A percentile compares a stretch with the other conserved stretches of the same genome.
phyloP scores from a whole-genome alignment of 2,888 invertebrate genomes.

The Tetranychus truncatus region DNA sequence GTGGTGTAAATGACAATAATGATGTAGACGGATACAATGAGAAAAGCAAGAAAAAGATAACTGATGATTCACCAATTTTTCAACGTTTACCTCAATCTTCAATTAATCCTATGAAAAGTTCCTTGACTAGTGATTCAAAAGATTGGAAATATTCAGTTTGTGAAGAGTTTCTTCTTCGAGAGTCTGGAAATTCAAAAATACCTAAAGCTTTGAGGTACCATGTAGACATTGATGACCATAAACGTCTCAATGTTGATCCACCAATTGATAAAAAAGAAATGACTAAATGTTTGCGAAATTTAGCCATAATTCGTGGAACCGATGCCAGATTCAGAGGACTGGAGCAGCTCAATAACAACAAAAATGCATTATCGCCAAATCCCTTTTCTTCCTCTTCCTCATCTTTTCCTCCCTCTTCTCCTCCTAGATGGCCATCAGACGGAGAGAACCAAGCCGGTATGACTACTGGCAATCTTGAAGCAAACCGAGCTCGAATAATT shows the following conservation, averaged over 20 bases:
- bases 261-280: not conserved
- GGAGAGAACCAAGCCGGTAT: not conserved
- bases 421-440: not conserved
- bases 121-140: not conserved
- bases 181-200: not conserved
- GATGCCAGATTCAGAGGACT: not conserved
- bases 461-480: not conserved
- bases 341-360: not conserved
- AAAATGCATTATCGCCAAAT: not conserved
- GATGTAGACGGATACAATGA: no score
- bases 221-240: conserved; percentile 10
- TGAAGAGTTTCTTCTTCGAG: not conserved
- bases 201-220: not conserved
- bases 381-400: not conserved
- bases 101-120: not conserved
- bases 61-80: not conserved
- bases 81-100: not conserved
- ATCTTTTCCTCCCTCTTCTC: not conserved
- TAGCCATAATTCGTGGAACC: not conserved
- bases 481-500: not conserved
- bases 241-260: not conserved
- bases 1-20: no score
- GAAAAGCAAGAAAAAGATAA: no score
- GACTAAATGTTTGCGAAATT: not conserved
- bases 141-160: not conserved